These are phyloP conservation scores for Rutilus rutilus DNA, from an alignment of 2,113 vertebrate genomes.

Conservation along the genomic window DNA sequence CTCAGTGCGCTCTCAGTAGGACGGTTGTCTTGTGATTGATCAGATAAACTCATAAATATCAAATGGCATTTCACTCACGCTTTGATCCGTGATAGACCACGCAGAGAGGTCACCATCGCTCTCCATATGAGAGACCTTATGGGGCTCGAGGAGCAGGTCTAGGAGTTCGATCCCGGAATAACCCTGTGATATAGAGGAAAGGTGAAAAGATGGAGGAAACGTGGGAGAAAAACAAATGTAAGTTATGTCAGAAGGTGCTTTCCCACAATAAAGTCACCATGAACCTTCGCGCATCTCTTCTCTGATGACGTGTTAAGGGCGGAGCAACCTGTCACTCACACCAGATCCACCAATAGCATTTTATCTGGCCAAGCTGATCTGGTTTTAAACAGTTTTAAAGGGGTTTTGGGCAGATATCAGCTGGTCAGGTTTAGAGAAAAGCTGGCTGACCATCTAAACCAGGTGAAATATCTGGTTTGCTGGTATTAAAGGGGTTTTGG, in stretches of 20 bases:
- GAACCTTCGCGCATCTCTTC: no score
- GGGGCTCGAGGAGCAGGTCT: constrained; percentile 82
- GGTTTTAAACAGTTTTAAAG: no score
- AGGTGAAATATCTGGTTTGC: no score
- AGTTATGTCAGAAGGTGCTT: neutral
- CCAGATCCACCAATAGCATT: no score
- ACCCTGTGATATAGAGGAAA: neutral
- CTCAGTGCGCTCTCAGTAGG: neutral
- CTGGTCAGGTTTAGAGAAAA: no score
- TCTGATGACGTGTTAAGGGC: no score
- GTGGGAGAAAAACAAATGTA: neutral
- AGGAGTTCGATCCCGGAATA: constrained; percentile 75
- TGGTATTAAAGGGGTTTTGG: no score
- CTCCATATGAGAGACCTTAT: constrained; percentile 67
- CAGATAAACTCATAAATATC: constrained; percentile 2
- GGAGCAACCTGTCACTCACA: no score
- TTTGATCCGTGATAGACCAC: constrained; percentile 65
- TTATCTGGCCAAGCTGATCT: no score
- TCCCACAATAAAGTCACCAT: neutral
- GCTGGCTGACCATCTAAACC: no score
- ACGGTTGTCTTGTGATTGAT: neutral
- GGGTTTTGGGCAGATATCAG: no score
- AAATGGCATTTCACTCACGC: constrained; percentile 66
- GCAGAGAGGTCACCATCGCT: neutral
- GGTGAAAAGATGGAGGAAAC: neutral